phyloP scores from a whole-genome alignment of 1,140 invertebrate genomes.

The Riptortus pedestris region DNA sequence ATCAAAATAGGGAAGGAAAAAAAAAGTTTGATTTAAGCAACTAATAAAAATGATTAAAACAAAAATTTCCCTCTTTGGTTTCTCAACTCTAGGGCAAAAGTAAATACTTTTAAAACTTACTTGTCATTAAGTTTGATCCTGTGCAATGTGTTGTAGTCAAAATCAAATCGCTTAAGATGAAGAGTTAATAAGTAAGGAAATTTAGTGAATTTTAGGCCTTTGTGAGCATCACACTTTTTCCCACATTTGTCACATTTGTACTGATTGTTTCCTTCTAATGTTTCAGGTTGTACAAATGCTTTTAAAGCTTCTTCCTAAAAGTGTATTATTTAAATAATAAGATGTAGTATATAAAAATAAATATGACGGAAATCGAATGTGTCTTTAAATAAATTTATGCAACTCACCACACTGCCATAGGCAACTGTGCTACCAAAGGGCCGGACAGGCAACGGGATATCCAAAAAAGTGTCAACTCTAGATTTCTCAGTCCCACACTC shows the following conservation, averaged over 20 bases:
- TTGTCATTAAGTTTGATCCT: conserved; percentile 85
- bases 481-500: conserved; percentile 78
- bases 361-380: background rate
- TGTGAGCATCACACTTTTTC: conserved; percentile 83
- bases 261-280: conserved; percentile 75
- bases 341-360: conserved; percentile 24
- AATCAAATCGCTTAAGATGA: conserved; percentile 84
- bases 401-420: conserved; percentile 66
- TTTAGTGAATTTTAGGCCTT: conserved; percentile 77
- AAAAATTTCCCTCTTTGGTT: too few species aligned
- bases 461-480: conserved; percentile 73
- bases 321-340: background rate
- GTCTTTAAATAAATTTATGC: background rate
- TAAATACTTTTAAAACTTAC: too few species aligned
- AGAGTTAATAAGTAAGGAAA: conserved; percentile 83
- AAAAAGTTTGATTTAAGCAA: too few species aligned
- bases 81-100: too few species aligned
- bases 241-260: conserved; percentile 83
- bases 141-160: conserved; percentile 76
- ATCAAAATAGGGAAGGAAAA: too few species aligned
- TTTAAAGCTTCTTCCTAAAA: conserved; percentile 67
- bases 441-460: conserved; percentile 78
- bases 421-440: conserved; percentile 69
- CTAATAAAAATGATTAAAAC: too few species aligned
- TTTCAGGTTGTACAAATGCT: conserved; percentile 79